Conservation (phyloP, 2,797 vertebrate genomes). For the Cyclopterus lumpus region DNA sequence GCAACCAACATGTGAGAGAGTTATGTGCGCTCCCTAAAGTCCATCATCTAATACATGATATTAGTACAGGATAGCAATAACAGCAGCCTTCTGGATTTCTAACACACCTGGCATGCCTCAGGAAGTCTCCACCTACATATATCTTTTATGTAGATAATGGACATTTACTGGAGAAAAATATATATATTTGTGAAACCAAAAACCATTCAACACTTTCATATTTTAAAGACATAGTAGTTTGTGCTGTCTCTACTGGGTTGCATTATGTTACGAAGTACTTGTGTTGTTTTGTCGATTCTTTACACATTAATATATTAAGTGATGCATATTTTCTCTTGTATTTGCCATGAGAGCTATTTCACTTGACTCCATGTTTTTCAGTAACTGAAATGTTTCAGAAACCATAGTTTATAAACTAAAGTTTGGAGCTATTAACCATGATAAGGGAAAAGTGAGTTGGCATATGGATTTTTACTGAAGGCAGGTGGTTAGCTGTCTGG, state of each 20-base stretch:
- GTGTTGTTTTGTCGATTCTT: background rate
- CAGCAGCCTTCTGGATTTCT: slow-evolving; percentile 14
- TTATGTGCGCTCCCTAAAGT: slow-evolving; percentile 28
- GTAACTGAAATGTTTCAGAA: slow-evolving; percentile 1
- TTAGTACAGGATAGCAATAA: slow-evolving; percentile 21
- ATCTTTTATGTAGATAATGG: slow-evolving; percentile 2
- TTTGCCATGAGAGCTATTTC: background rate
- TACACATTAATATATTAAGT: background rate
- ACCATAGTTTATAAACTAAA: background rate
- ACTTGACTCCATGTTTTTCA: background rate
- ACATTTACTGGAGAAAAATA: background rate
- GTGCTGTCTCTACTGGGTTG: background rate
- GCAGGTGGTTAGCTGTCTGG: slow-evolving; percentile 11
- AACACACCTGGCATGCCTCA: slow-evolving; percentile 2
- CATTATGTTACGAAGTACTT: background rate
- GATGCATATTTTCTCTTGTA: background rate
- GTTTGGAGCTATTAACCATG: background rate
- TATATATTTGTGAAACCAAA: background rate
- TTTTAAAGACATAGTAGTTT: background rate
- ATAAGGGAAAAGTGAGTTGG: background rate
- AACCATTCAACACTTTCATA: background rate
- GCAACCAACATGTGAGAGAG: slow-evolving; percentile 29
- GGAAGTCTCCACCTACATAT: background rate
- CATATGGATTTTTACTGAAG: slow-evolving; percentile 1
- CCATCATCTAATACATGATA: slow-evolving; percentile 34